Conservation (phyloP, 2,888 invertebrate species). For the Scaptomyza cyrtandrae region DNA sequence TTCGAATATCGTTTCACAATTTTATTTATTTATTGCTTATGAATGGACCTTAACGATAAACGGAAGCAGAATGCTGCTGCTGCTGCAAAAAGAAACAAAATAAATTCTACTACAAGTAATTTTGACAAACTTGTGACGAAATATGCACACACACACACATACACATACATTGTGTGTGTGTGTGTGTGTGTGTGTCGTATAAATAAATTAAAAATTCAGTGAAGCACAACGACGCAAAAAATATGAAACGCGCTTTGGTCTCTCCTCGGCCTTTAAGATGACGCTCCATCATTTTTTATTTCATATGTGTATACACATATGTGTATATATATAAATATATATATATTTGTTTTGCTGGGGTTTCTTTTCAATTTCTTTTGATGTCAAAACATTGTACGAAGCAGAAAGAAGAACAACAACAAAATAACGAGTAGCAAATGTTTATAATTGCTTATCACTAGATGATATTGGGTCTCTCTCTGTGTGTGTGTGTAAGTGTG, state of each 20-base stretch:
- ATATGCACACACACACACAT: conserved; percentile 12
- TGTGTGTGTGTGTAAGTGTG: not conserved
- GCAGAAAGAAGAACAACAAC: conserved; percentile 10
- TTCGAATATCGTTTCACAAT: no score
- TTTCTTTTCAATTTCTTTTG: conserved; percentile 68
- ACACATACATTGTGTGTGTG: conserved; percentile 13
- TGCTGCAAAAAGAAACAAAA: conserved; percentile 30
- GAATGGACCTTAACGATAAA: conserved; percentile 43
- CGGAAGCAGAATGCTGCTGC: conserved; percentile 43
- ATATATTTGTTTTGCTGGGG: conserved; percentile 26
- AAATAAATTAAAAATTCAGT: conserved; percentile 73
- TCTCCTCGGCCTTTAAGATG: conserved; percentile 36
- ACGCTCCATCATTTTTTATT: conserved; percentile 23
- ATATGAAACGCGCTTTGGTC: conserved; percentile 45
- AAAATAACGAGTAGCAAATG: conserved; percentile 49
- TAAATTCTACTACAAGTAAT: not conserved
- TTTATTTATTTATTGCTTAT: conserved; percentile 33
- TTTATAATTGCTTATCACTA: conserved; percentile 70
- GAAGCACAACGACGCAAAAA: conserved; percentile 65
- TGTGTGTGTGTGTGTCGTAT: conserved; percentile 44
- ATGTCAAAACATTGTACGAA: conserved; percentile 57
- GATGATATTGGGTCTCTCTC: conserved; percentile 17
- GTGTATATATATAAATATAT: not conserved
- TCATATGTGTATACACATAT: no score
- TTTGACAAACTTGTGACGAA: conserved; percentile 43